Evolutionary conservation across 2,888 invertebrate species (phyloP), one percentile per base, ranked within the genome.

Genomic region (Cremastinae sp.): DNA sequence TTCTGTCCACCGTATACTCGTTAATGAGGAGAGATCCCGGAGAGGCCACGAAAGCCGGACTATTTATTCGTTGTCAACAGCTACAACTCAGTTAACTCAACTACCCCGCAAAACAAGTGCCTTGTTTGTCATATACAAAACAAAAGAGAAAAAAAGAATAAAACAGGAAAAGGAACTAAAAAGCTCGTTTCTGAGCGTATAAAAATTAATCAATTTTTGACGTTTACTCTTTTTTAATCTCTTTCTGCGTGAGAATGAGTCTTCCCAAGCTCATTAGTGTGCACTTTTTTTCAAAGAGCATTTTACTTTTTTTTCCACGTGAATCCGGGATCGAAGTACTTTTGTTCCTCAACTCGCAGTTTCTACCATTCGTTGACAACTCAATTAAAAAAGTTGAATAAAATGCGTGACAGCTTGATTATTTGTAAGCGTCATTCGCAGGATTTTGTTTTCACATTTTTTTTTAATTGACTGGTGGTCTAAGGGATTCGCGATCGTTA

Each of bases 401-500:
- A 12, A 56, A 64, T 8, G n/a, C 8, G 18, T 47, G 71, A 62
- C 71, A 49, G 45, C 43, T 62, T 62, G 56, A 64, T 71, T 62
- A 71, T 62, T 70, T 45, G 37, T 20, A 35, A 55, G 37, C 61
- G 45, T 61, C 35, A 16, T 45, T 41, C 14, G n/a, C 16, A 35
- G 58, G 28, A 58, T 51, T 49, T 47, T 10, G 12, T 14, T 14
- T 9, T 20, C 10, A 18, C 14, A 8, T 37, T 51, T 9, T 20
- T 51, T 35, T 37, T 49, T 9, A 3, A 3, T 7, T 18, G 16
- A 5, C 2, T 49, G 16, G 3, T 18, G 9, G 2, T 16, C 18
- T 41, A 2, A 8, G 2, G 10, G 9, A 41, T 41, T 41, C n/a
- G 41, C 10, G 2, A 12, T 9, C 2, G 41, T 41, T 9, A n/a